These are phyloP conservation scores for Atrichornis clamosus DNA, from an alignment of 2,113 vertebrate species.

Conservation along the genomic window DNA sequence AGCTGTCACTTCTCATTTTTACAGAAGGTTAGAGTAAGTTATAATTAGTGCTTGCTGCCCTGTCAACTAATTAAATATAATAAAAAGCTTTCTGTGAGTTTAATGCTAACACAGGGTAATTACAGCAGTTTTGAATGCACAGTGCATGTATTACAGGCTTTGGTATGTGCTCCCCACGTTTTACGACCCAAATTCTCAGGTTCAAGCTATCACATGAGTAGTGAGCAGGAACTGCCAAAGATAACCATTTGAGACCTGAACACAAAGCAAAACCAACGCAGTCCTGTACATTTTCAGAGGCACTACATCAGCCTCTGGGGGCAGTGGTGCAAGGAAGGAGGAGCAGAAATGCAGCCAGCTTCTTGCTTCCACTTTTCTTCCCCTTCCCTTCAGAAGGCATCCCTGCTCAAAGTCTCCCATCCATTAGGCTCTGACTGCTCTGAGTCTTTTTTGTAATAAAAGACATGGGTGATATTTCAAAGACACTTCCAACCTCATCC, in stretches of 20 bases:
- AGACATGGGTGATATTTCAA: neutral
- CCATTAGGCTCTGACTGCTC: neutral
- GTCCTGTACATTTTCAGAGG: neutral
- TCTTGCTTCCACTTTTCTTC: neutral
- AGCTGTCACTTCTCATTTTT: constrained; percentile 62
- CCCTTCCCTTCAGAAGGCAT: neutral
- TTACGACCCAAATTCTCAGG: constrained; percentile 4
- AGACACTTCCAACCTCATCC: neutral
- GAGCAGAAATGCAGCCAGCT: neutral
- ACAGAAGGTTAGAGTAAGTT: constrained; percentile 49
- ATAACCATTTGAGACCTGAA: neutral
- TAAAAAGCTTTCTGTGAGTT: constrained; percentile 63
- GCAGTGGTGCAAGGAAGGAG: neutral
- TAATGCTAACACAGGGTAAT: constrained; percentile 58
- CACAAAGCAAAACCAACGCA: neutral
- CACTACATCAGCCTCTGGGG: neutral
- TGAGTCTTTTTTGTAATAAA: neutral
- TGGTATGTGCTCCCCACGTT: neutral
- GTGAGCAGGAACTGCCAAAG: neutral
- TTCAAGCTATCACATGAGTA: neutral
- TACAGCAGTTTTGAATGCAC: constrained; percentile 61
- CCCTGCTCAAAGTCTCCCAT: neutral
- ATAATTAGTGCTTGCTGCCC: constrained; percentile 63
- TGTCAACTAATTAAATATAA: constrained; percentile 68
- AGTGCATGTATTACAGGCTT: neutral